Percentiles rank a stretch among this genome's conserved stretches.
Evolutionary conservation across 2,888 invertebrate genomes (phyloP).

Genomic region (Himalopsyche anomala): DNA sequence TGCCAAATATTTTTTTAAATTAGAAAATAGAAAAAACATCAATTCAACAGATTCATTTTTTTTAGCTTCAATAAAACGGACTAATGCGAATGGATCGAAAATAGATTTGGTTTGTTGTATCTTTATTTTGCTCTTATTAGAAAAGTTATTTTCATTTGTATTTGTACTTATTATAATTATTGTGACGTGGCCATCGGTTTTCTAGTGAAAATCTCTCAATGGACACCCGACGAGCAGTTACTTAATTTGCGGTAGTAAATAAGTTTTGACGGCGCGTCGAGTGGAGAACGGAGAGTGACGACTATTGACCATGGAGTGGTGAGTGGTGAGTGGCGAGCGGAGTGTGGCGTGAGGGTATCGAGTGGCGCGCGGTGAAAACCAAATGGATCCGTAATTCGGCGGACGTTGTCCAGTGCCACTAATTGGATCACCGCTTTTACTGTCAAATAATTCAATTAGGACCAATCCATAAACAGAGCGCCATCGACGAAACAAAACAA

Average conservation of each 20-base stretch:
- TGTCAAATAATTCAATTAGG: slow-evolving; percentile 37
- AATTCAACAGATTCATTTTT: too few relatives aligned
- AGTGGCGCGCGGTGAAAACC: slow-evolving; percentile 9
- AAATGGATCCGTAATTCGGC: slow-evolving; percentile 41
- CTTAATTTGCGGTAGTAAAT: slow-evolving; percentile 7
- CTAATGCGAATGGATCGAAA: too few relatives aligned
- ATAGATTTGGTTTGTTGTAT: too few relatives aligned
- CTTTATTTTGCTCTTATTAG: too few relatives aligned
- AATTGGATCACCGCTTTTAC: slow-evolving; percentile 30
- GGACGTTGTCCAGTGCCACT: slow-evolving; percentile 10
- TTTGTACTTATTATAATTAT: too few relatives aligned
- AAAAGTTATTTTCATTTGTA: too few relatives aligned
- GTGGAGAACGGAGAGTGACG: slow-evolving; percentile 5
- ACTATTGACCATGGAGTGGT: background rate
- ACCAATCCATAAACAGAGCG: slow-evolving; percentile 33
- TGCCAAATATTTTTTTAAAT: too few relatives aligned
- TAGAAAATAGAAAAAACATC: too few relatives aligned
- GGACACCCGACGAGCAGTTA: background rate
- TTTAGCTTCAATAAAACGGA: too few relatives aligned
- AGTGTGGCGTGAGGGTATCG: slow-evolving; percentile 23
- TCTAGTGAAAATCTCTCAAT: background rate
- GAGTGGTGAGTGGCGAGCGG: background rate
- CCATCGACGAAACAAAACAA: slow-evolving; percentile 9
- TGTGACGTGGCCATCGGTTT: too few relatives aligned
- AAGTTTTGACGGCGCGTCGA: slow-evolving; percentile 18